Conservation (phyloP, 1,140 invertebrate genomes). For the Grapholita molesta region DNA sequence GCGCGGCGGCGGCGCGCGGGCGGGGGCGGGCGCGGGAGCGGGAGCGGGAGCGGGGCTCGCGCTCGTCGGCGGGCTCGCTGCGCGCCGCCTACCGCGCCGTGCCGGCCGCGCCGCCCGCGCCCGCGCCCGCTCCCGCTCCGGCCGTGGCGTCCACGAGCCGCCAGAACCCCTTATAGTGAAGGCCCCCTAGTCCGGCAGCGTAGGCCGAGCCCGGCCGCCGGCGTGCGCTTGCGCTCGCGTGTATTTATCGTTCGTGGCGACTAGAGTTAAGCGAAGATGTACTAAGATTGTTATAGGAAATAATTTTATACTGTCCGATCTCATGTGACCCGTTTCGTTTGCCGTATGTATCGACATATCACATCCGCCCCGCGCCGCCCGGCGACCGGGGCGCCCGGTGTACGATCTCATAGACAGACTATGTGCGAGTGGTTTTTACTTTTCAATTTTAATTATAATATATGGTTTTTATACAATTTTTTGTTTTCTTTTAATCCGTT, state of each 20-base stretch:
- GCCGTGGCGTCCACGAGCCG: constrained; percentile 34
- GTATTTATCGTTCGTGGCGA: constrained; percentile 35
- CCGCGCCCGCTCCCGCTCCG: constrained; percentile 19
- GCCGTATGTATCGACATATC: constrained; percentile 39
- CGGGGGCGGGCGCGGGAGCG: constrained; percentile 24
- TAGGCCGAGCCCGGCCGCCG: neutral
- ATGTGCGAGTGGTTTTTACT: constrained; percentile 63
- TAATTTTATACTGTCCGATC: constrained; percentile 64
- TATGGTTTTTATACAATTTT: constrained; percentile 69
- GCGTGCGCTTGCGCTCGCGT: constrained; percentile 44
- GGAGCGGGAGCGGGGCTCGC: constrained; percentile 24
- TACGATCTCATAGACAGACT: constrained; percentile 33
- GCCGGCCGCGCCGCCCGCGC: constrained; percentile 29
- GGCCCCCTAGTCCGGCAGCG: constrained; percentile 28
- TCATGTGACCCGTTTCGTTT: constrained; percentile 20
- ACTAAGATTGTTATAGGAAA: constrained; percentile 58
- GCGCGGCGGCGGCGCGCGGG: constrained; percentile 22
- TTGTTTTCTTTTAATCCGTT: constrained; percentile 42
- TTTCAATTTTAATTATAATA: constrained; percentile 72
- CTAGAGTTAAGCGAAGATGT: constrained; percentile 43
- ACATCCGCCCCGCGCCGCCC: constrained; percentile 15
- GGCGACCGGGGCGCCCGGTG: neutral
- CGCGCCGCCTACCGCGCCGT: constrained; percentile 48
- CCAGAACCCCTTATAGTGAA: constrained; percentile 62
- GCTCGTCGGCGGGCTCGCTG: constrained; percentile 6